Conservation (phyloP, 2,797 vertebrate species). For the Salarias fasciatus region DNA sequence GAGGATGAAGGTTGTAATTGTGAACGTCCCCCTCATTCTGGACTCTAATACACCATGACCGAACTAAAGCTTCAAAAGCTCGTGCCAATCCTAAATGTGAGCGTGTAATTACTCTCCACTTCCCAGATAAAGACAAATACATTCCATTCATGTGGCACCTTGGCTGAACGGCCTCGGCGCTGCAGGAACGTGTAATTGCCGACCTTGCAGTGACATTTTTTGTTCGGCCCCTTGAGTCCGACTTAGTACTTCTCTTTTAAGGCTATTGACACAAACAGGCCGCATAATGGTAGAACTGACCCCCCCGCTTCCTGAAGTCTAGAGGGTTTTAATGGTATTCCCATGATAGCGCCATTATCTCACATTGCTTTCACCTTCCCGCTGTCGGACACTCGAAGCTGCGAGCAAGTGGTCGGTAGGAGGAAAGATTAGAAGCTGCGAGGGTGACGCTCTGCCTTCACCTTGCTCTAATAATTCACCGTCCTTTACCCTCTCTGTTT, state of each 20-base stretch:
- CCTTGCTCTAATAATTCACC: slow-evolving; percentile 57
- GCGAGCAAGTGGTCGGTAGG: slow-evolving; percentile 37
- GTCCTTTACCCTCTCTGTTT: slow-evolving; percentile 34
- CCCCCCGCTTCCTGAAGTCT: slow-evolving; percentile 42
- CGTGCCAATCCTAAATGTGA: slow-evolving; percentile 22
- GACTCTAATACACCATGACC: slow-evolving; percentile 6
- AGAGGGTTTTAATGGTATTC: slow-evolving; percentile 57
- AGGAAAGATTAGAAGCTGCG: slow-evolving; percentile 42
- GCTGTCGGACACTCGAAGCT: slow-evolving; percentile 33
- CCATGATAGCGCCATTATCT: slow-evolving; percentile 61
- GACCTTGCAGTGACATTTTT: slow-evolving; percentile 43
- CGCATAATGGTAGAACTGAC: slow-evolving; percentile 57
- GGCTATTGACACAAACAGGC: slow-evolving; percentile 49
- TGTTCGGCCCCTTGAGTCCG: slow-evolving; percentile 37
- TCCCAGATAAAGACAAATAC: slow-evolving; percentile 12
- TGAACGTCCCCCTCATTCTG: no score
- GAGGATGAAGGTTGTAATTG: slow-evolving; percentile 21
- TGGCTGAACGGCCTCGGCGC: slow-evolving; percentile 19
- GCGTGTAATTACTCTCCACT: slow-evolving; percentile 37
- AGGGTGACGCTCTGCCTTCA: slow-evolving; percentile 27
- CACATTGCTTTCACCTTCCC: slow-evolving; percentile 64
- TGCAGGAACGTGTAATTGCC: slow-evolving; percentile 17
- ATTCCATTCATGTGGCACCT: slow-evolving; percentile 14
- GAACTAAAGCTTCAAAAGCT: slow-evolving; percentile 16
- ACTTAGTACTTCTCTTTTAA: slow-evolving; percentile 50